Evolutionary conservation across 1,140 invertebrate genomes (phyloP).

Genomic region (Nebria ingens): DNA sequence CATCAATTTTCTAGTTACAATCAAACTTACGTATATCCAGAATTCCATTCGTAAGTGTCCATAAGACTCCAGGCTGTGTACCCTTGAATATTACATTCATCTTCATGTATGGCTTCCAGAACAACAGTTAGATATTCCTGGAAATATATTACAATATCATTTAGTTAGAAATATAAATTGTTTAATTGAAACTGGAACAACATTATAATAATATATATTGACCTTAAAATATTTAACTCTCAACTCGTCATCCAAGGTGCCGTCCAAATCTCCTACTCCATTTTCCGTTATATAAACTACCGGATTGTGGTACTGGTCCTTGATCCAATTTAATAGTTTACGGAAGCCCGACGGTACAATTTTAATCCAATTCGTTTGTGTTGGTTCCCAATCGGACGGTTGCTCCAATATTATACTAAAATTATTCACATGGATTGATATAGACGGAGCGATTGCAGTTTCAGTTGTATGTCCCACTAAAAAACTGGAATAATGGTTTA

Average conservation of each 20-base stretch:
- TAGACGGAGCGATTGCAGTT: no score
- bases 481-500: slow-evolving; percentile 23
- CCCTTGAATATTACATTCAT: slow-evolving; percentile 50
- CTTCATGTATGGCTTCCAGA: slow-evolving; percentile 48
- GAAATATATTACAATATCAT: slow-evolving; percentile 32
- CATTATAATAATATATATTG: no score
- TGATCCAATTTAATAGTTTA: slow-evolving; percentile 25
- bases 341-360: slow-evolving; percentile 26
- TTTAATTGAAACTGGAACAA: no score
- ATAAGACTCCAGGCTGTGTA: slow-evolving; percentile 67
- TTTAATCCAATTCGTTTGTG: slow-evolving; percentile 6
- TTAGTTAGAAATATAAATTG: no score
- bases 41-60: slow-evolving; percentile 71
- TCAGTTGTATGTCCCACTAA: no score
- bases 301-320: slow-evolving; percentile 19
- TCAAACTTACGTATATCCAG: slow-evolving; percentile 55
- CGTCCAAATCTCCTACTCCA: slow-evolving; percentile 18
- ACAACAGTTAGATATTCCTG: slow-evolving; percentile 52
- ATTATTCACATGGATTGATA: no score
- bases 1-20: no score
- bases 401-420: no score
- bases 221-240: slow-evolving; percentile 35
- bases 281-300: slow-evolving; percentile 24
- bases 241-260: slow-evolving; percentile 40
- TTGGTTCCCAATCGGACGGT: not conserved